Evolutionary conservation across 1,140 invertebrate species (phyloP).

Genomic region (Telenomus remus): DNA sequence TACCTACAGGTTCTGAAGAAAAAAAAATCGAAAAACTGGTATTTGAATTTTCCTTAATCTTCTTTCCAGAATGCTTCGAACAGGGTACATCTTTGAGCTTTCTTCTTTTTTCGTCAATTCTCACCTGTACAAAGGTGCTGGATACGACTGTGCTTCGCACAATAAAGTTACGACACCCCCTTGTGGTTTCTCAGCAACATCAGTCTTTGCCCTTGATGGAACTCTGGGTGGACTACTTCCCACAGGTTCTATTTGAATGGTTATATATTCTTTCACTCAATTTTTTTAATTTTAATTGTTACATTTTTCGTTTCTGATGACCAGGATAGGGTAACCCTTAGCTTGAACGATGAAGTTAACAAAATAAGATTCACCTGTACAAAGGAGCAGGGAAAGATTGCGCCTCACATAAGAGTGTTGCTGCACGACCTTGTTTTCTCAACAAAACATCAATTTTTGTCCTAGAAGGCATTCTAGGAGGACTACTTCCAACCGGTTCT

Average conservation of each 20-base stretch:
- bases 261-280: conserved; percentile 14
- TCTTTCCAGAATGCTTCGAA: not conserved
- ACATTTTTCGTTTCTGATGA: too few relatives aligned
- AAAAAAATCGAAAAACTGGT: too few relatives aligned
- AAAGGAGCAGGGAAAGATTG: conserved; percentile 78
- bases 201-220: conserved; percentile 74
- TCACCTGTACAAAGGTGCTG: conserved; percentile 79
- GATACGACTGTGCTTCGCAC: conserved; percentile 80
- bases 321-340: too few relatives aligned
- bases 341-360: too few relatives aligned
- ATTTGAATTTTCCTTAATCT: not conserved
- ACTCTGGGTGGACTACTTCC: conserved; percentile 77
- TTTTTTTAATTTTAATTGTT: not conserved
- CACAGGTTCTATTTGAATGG: conserved; percentile 76
- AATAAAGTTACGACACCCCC: conserved; percentile 76
- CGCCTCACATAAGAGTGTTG: conserved; percentile 79
- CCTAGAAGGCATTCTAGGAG: conserved; percentile 76
- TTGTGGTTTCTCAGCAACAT: conserved; percentile 67
- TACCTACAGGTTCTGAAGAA: conserved; percentile 78
- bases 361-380: conserved; percentile 74
- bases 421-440: conserved; percentile 62
- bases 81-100: not conserved
- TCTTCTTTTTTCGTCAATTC: conserved; percentile 8
- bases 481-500: conserved; percentile 72
- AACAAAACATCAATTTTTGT: conserved; percentile 71